Evolutionary conservation across 2,113 vertebrate species (phyloP), one percentile per base, ranked within the genome.

Genomic region (Austrofundulus limnaeus): DNA sequence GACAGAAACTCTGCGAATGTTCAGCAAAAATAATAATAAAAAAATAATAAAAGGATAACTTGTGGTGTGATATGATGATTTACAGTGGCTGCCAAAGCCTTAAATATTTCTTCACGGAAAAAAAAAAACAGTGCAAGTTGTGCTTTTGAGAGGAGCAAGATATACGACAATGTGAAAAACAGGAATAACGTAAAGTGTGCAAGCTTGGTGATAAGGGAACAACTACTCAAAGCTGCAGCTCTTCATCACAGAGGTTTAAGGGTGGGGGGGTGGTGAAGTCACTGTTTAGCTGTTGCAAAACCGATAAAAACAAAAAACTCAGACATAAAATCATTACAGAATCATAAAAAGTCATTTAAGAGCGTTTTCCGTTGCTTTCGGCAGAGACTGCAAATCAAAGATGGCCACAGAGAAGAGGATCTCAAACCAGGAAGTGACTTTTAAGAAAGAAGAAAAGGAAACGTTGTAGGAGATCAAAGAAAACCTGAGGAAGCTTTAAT

Each of bases 11-110:
- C 47, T 10, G 68, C 17, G 38, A 66, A 78, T 14, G 12, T 15
- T 13, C 19, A 34, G 47, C 11, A 41, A 51, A 67, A 64, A 60
- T n/a, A n/a, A n/a, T n/a, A n/a, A n/a, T n/a, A n/a, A n/a, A n/a
- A n/a, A n/a, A n/a, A n/a, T n/a, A n/a, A n/a, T n/a, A n/a, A n/a
- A n/a, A n/a, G n/a, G 47, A 79, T 43, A 56, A 66, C 70, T 75
- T 61, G 73, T 57, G 67, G 61, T 70, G 70, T 24, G 65, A 57
- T 73, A 56, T 37, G 37, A 77, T 24, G 72, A 68, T 11, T 56
- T 63, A 66, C 21, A 65, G 56, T 41, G 65, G 73, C 52, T 59
- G 64, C 61, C 34, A 76, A 39, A 12, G 14, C 57, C 43, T 46
- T 47, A 15, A 60, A 60, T 42, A 46, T 46, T 46, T 60, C 58